A percentile compares a stretch with the other conserved stretches of the same genome.
Conservation (phyloP, 1,140 invertebrate species). For the Hormaphis cornu region DNA sequence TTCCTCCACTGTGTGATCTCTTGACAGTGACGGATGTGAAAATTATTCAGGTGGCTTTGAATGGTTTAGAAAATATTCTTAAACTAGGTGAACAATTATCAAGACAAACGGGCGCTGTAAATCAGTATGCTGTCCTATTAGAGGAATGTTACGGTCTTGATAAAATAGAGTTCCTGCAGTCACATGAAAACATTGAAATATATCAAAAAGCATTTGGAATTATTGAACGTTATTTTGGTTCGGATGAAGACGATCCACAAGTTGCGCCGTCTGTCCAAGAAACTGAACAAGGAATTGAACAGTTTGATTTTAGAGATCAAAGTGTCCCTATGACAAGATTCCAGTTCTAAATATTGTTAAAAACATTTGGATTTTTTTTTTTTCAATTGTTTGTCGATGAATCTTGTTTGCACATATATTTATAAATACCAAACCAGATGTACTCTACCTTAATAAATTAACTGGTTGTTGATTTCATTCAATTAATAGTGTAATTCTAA, state of each 20-base stretch:
- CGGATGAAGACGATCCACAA: slow-evolving; percentile 76
- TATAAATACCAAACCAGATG: slow-evolving; percentile 5
- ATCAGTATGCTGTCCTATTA: slow-evolving; percentile 83
- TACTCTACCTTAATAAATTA: background rate
- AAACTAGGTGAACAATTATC: slow-evolving; percentile 80
- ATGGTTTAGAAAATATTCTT: slow-evolving; percentile 92
- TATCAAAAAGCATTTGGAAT: slow-evolving; percentile 95
- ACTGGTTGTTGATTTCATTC: background rate
- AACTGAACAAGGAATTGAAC: slow-evolving; percentile 51
- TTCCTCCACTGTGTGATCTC: slow-evolving; percentile 89
- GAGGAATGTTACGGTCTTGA: slow-evolving; percentile 96
- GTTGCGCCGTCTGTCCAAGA: slow-evolving; percentile 69
- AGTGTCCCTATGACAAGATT: slow-evolving; percentile 66
- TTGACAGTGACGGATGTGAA: slow-evolving; percentile 89
- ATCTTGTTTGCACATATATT: slow-evolving; percentile 6
- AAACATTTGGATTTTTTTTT: slow-evolving; percentile 19
- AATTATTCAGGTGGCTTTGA: slow-evolving; percentile 95
- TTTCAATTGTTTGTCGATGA: slow-evolving; percentile 11
- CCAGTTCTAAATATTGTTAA: slow-evolving; percentile 55
- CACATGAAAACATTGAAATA: slow-evolving; percentile 91
- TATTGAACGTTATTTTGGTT: slow-evolving; percentile 89
- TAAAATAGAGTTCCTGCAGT: slow-evolving; percentile 94
- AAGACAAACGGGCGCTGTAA: slow-evolving; percentile 57
- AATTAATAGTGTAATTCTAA: background rate
- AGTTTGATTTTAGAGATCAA: slow-evolving; percentile 67